These are phyloP conservation scores for Hippopotamus amphibius DNA, from an alignment of 2,113 vertebrate genomes.

Conservation along the genomic window DNA sequence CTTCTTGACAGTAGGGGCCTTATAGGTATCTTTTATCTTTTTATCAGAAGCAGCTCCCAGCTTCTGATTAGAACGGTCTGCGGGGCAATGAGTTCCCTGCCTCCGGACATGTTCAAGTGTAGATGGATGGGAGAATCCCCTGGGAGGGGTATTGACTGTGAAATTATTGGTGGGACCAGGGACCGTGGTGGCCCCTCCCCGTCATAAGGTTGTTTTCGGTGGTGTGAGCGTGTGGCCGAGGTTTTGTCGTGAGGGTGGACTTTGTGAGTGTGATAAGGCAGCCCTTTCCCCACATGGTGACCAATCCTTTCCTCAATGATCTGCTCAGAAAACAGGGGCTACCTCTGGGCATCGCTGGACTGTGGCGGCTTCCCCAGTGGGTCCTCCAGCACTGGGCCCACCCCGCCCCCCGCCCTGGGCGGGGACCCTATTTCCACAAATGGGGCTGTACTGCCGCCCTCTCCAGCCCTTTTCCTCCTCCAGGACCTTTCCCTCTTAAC, in stretches of 20 bases:
- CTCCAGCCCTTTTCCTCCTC: not conserved
- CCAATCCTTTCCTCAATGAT: not conserved
- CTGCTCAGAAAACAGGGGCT: not conserved
- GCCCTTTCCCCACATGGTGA: not conserved
- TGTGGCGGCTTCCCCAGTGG: not conserved
- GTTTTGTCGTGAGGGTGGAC: not conserved
- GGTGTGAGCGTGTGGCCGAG: not conserved
- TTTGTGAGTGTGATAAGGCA: not conserved
- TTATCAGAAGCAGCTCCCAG: not conserved
- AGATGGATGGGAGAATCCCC: not conserved
- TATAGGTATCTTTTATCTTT: not conserved
- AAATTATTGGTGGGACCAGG: not conserved
- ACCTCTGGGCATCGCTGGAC: not conserved
- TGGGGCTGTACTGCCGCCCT: accelerated
- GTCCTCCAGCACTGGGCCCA: not conserved
- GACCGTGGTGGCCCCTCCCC: not conserved
- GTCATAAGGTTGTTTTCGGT: not conserved
- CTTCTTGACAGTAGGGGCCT: not conserved
- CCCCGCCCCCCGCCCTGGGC: not conserved
- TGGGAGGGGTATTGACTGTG: not conserved
- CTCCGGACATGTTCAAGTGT: not conserved
- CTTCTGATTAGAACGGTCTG: not conserved
- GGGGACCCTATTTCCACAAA: accelerated
- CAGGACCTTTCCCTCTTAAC: not conserved
- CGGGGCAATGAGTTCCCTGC: not conserved